These are phyloP conservation scores for Sinocyclocheilus rhinocerous DNA, from an alignment of 2,113 vertebrate genomes.

Conservation along the genomic window DNA sequence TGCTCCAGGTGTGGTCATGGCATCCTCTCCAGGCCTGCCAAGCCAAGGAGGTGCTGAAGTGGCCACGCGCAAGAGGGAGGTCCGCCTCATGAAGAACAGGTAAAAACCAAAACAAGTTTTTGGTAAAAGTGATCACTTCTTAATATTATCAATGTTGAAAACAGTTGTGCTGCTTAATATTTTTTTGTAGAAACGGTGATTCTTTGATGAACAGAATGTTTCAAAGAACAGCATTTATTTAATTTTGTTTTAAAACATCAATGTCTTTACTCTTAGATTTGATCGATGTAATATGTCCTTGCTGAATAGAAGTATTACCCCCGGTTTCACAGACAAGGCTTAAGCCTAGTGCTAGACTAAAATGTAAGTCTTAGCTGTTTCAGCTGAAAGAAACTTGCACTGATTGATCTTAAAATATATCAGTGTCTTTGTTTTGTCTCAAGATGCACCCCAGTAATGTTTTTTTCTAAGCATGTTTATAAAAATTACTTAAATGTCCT, in stretches of 20 bases:
- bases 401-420: too few relatives aligned
- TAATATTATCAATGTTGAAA: neutral
- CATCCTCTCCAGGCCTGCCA: slow-evolving; percentile 89
- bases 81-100: slow-evolving; percentile 99
- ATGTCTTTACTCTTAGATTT: neutral
- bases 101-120: slow-evolving; percentile 47
- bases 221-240: neutral
- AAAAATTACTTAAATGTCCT: too few relatives aligned
- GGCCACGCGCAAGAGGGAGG: slow-evolving; percentile 94
- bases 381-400: too few relatives aligned
- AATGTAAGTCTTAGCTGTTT: too few relatives aligned
- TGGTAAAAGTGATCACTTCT: neutral
- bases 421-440: too few relatives aligned
- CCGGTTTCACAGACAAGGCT: too few relatives aligned
- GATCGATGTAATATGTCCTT: neutral
- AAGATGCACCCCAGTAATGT: too few relatives aligned
- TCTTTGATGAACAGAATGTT: neutral
- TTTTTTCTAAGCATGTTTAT: too few relatives aligned
- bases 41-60: slow-evolving; percentile 87
- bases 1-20: slow-evolving; percentile 93
- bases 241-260: neutral
- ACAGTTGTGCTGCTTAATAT: neutral
- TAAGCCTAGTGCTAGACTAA: too few relatives aligned
- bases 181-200: neutral
- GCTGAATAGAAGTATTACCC: neutral